Evolutionary conservation across 2,113 vertebrate genomes (phyloP).

Genomic region (Isurus oxyrinchus): DNA sequence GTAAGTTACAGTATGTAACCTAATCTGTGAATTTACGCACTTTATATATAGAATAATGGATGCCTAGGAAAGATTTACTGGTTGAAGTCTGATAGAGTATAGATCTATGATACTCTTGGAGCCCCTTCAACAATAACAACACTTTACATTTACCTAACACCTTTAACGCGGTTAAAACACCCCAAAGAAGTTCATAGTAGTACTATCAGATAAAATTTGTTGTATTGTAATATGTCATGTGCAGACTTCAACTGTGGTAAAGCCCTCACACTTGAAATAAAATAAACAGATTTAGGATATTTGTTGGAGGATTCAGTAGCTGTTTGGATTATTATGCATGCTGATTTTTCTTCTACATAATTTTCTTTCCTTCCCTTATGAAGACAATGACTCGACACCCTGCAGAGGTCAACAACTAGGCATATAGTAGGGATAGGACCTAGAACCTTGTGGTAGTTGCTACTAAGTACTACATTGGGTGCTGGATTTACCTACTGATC

Average conservation of each 20-base stretch:
- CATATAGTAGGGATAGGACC: not conserved
- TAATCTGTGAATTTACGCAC: not conserved
- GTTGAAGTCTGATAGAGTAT: not conserved
- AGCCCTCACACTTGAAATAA: not conserved
- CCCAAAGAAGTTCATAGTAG: not conserved
- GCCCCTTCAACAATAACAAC: not conserved
- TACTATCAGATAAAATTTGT: not conserved
- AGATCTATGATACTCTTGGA: not conserved
- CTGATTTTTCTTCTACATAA: not conserved
- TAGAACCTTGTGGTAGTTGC: not conserved
- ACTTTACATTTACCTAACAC: not conserved
- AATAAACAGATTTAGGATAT: not conserved
- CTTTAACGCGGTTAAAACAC: not conserved
- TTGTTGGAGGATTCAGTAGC: not conserved
- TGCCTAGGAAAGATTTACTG: not conserved
- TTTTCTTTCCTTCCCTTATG: not conserved
- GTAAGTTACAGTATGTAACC: not conserved
- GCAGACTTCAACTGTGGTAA: not conserved
- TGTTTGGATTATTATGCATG: not conserved
- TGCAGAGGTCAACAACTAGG: not conserved
- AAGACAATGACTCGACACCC: not conserved
- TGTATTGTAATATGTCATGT: not conserved
- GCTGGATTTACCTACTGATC: not conserved
- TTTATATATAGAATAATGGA: not conserved
- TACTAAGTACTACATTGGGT: not conserved